A percentile compares a stretch with the other conserved stretches of the same genome.
Conservation (phyloP, 2,797 vertebrate genomes). For the Sebastes diploproa region DNA sequence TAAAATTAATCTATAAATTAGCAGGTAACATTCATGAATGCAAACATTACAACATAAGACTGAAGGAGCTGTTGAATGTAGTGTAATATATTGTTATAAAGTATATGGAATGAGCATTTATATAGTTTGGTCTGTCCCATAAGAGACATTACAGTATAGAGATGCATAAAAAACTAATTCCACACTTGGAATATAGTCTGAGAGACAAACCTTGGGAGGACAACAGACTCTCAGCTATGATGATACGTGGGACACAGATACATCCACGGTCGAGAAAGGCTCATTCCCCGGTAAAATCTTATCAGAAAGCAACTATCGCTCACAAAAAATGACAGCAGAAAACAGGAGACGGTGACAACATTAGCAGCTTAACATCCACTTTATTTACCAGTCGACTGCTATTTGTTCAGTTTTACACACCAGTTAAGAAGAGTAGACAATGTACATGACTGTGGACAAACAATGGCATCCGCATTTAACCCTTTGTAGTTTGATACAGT, state of each 20-base stretch:
- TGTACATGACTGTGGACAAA: not conserved
- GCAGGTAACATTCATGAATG: not conserved
- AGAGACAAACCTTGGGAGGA: not conserved
- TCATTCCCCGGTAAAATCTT: not conserved
- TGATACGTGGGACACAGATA: conserved; percentile 1
- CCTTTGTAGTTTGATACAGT: not conserved
- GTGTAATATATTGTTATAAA: not conserved
- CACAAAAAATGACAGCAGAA: not conserved
- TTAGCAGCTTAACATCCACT: not conserved
- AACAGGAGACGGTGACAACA: not conserved
- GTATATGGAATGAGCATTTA: not conserved
- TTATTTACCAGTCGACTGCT: not conserved
- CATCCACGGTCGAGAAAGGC: not conserved
- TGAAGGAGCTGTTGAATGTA: not conserved
- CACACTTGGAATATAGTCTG: not conserved
- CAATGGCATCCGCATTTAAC: not conserved
- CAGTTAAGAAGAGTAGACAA: not conserved
- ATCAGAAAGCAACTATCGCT: not conserved
- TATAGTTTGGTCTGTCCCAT: not conserved
- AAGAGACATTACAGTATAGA: not conserved
- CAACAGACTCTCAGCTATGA: not conserved
- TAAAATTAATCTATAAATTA: not conserved
- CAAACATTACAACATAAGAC: not conserved
- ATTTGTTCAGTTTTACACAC: not conserved
- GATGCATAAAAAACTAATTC: not conserved